These are phyloP conservation scores for Vicugna pacos DNA, from an alignment of 2,113 vertebrate genomes.

Conservation along the genomic window DNA sequence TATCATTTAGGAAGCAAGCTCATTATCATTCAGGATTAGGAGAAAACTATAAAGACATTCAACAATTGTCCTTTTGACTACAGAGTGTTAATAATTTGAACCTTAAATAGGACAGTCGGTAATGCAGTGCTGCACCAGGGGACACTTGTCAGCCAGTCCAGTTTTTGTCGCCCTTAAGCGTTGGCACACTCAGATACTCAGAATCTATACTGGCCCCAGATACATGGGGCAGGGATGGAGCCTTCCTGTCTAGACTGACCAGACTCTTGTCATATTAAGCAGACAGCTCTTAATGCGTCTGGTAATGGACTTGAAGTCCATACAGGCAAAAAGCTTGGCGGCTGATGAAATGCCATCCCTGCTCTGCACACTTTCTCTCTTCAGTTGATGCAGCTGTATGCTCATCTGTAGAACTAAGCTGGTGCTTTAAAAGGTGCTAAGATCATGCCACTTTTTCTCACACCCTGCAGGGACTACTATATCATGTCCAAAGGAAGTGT, in stretches of 20 bases:
- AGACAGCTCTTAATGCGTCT: not conserved
- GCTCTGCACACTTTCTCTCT: not conserved
- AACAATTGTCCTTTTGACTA: slow-evolving; percentile 36
- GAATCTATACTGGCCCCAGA: not conserved
- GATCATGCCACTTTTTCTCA: not conserved
- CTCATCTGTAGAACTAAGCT: not conserved
- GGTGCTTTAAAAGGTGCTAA: not conserved
- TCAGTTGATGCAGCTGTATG: not conserved
- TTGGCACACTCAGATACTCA: not conserved
- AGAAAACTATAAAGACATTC: not conserved
- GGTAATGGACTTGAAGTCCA: not conserved
- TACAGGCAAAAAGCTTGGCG: not conserved
- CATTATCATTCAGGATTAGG: not conserved
- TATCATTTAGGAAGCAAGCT: not conserved
- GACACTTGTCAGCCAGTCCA: not conserved
- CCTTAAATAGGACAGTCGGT: not conserved
- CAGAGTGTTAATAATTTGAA: not conserved
- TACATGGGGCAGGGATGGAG: not conserved
- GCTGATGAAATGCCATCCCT: not conserved
- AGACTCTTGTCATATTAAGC: not conserved
- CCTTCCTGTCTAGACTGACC: not conserved
- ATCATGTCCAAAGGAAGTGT: not conserved
- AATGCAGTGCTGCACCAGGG: not conserved
- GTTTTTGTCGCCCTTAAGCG: not conserved
- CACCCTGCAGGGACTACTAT: not conserved